Conservation (phyloP, 2,113 vertebrate species). For the Callithrix jacchus region DNA sequence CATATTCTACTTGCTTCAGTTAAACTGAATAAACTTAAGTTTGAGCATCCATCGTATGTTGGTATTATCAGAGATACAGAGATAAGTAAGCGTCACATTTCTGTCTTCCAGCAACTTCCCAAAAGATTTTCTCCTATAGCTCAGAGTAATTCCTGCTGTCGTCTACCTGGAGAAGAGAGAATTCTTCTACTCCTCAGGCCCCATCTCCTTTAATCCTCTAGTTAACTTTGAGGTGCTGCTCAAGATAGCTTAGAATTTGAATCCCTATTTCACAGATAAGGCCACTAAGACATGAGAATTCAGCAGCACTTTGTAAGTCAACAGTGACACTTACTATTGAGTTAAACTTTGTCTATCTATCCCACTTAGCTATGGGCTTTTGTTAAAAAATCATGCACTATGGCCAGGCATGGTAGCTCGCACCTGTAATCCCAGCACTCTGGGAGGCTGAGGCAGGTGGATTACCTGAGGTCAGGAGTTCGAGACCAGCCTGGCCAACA, state of each 20-base stretch:
- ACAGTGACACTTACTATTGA: no score
- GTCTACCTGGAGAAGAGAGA: background rate
- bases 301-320: background rate
- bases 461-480: no score
- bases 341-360: background rate
- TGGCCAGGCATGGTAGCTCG: rapidly evolving
- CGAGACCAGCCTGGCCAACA: no score
- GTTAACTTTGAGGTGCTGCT: background rate
- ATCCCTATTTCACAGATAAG: background rate
- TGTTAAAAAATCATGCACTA: background rate
- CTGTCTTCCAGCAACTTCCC: background rate
- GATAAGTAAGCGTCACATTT: background rate
- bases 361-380: background rate
- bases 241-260: background rate
- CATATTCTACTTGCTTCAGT: background rate
- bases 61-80: background rate
- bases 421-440: no score
- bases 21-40: background rate
- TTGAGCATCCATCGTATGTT: background rate
- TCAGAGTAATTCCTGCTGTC: background rate
- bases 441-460: no score
- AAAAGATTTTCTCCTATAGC: no score
- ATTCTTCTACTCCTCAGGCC: background rate
- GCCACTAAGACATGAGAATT: background rate
- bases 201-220: background rate